Evolutionary conservation across 2,113 vertebrate species (phyloP).

Genomic region (Empidonax traillii): DNA sequence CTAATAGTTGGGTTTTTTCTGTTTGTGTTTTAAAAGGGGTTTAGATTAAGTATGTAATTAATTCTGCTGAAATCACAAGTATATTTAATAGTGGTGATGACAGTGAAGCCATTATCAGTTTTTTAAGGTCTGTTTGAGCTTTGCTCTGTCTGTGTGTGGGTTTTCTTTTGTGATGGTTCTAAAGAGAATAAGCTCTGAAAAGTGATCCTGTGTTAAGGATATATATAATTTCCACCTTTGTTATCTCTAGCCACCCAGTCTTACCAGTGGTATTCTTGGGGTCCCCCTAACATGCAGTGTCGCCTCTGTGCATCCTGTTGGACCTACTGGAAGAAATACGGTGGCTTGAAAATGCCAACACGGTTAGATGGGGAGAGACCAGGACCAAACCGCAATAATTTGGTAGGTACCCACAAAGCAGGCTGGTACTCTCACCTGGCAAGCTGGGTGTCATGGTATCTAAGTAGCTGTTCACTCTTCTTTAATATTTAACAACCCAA

Average conservation of each 20-base stretch:
- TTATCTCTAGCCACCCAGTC: slow-evolving; percentile 90
- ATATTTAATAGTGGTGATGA: neutral
- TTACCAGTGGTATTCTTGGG: slow-evolving; percentile 99
- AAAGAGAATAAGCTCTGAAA: slow-evolving; percentile 45
- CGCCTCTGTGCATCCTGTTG: slow-evolving; percentile 96
- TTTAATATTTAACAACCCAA: slow-evolving; percentile 11
- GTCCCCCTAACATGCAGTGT: slow-evolving; percentile 99
- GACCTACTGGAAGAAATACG: slow-evolving; percentile 99
- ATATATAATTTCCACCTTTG: slow-evolving; percentile 77
- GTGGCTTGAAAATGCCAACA: slow-evolving; percentile 98
- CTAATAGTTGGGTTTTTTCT: neutral
- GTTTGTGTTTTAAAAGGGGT: neutral
- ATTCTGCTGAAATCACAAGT: neutral
- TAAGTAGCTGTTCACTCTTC: neutral
- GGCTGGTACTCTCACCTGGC: neutral
- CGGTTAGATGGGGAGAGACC: slow-evolving; percentile 94
- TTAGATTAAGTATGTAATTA: neutral
- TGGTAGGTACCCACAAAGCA: slow-evolving; percentile 75
- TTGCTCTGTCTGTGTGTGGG: neutral
- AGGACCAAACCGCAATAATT: slow-evolving; percentile 91
- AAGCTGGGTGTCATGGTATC: neutral
- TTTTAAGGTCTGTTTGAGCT: neutral
- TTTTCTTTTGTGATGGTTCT: slow-evolving; percentile 39
- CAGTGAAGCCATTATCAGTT: neutral
- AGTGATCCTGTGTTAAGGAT: slow-evolving; percentile 73